These are phyloP conservation scores for Polydrusus pterygomalis DNA, from an alignment of 2,888 invertebrate genomes.

Conservation along the genomic window DNA sequence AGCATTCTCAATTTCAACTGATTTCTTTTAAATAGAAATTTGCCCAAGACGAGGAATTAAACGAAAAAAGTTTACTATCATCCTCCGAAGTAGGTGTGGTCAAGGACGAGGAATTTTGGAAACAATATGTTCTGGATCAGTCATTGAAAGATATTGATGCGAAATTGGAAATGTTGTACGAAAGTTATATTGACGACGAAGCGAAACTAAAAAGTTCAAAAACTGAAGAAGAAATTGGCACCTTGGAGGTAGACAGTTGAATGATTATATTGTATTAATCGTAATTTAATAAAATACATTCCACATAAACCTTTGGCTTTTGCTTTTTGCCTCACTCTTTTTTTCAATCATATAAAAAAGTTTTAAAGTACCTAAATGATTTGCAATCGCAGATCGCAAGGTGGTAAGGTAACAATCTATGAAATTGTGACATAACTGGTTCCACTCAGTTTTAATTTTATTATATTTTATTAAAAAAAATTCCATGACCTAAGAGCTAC, in stretches of 20 bases:
- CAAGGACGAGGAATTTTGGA: conserved; percentile 51
- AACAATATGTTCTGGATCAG: conserved; percentile 42
- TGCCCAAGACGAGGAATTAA: conserved; percentile 17
- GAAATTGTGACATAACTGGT: no score
- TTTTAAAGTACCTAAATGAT: no score
- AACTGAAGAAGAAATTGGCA: background rate
- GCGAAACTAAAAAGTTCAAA: conserved; percentile 22
- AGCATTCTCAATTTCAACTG: no score
- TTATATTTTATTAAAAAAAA: no score
- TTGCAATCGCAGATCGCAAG: no score
- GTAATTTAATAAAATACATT: background rate
- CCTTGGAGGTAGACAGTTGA: background rate
- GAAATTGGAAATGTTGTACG: conserved; percentile 50
- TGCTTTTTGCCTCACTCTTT: no score
- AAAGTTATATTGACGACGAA: conserved; percentile 52
- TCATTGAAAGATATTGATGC: conserved; percentile 56
- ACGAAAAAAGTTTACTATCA: background rate
- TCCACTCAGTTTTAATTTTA: no score
- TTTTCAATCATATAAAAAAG: no score
- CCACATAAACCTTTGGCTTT: no score
- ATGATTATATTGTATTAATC: background rate
- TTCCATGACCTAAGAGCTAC: no score
- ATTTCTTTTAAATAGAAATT: conserved; percentile 38
- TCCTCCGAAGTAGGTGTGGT: conserved; percentile 14
- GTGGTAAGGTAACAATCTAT: no score